Conservation (phyloP, 2,113 vertebrate genomes). For the Lepidothrix coronata region DNA sequence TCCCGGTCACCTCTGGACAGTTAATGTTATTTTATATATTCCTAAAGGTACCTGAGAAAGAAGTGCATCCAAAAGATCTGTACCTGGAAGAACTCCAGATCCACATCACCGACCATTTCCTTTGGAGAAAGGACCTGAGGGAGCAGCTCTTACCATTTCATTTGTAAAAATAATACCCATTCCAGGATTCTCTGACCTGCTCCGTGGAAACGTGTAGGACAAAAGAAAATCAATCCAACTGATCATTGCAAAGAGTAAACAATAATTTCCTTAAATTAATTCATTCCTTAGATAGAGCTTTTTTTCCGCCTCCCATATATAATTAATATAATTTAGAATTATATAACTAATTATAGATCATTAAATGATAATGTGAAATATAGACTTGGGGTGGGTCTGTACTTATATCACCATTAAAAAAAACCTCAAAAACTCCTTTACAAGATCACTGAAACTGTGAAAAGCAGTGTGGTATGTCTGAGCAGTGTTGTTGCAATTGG, state of each 20-base stretch:
- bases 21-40: not conserved
- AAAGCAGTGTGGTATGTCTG: accelerated
- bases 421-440: not conserved
- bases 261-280: not conserved
- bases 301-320: not conserved
- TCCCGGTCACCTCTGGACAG: not conserved
- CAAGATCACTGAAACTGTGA: no score
- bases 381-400: no score
- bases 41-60: not conserved
- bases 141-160: not conserved
- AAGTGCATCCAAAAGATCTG: not conserved
- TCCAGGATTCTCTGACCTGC: not conserved
- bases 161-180: not conserved
- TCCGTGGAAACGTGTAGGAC: not conserved
- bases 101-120: not conserved
- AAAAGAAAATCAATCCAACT: not conserved
- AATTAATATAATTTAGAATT: not conserved
- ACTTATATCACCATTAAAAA: not conserved
- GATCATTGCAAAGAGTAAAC: not conserved
- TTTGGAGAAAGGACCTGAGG: not conserved
- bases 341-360: not conserved
- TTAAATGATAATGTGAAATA: not conserved
- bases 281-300: not conserved
- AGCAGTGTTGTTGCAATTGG: accelerated
- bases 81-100: not conserved